Evolutionary conservation across 2,888 invertebrate species (phyloP), one percentile per base, ranked within the genome.

Genomic region (Spicauda simplicius): DNA sequence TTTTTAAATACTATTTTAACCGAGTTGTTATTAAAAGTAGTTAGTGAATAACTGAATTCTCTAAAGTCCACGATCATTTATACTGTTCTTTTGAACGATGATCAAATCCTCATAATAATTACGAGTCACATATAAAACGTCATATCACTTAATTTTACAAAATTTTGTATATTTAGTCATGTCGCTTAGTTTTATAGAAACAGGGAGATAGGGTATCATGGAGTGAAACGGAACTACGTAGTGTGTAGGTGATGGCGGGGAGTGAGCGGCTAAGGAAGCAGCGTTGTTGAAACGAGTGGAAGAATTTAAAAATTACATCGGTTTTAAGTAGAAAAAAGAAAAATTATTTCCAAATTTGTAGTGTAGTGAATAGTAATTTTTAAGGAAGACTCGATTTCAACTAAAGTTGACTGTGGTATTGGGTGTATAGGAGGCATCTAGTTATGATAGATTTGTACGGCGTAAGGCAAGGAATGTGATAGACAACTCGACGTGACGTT

Each of bases 11-110:
- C 86, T 91, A 90, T 92, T 91, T 90, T 91, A 93, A 91, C 86
- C 90, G 86, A 84, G 90, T 91, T 91, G 90, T 91, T 91, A 88
- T 89, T 86, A 86, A 88, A 87, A 82, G 88, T 92, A 92, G 91
- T 83, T 91, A 91, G 90, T 87, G 85, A 90, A 91, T 87, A 85
- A 89, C 89, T 88, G 86, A 88, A 83, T 83, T 86, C 84, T 89
- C 89, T 89, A 85, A 90, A 87, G 91, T 91, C 91, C 91, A 89
- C 87, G 84, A 84, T 88, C 88, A 85, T 87, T 81, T 88, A 83
- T 88, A 90, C 80, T 83, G 91, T 91, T 91, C 91, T 91, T 91
- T 91, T 91, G 91, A 91, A 91, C 91, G 75, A 77, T 79, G 80
- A 82, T 77, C 78, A 77, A 86, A 83, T 83, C 81, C 83, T 84